Evolutionary conservation across 1,140 invertebrate species (phyloP).

Genomic region (Drosophila saltans): DNA sequence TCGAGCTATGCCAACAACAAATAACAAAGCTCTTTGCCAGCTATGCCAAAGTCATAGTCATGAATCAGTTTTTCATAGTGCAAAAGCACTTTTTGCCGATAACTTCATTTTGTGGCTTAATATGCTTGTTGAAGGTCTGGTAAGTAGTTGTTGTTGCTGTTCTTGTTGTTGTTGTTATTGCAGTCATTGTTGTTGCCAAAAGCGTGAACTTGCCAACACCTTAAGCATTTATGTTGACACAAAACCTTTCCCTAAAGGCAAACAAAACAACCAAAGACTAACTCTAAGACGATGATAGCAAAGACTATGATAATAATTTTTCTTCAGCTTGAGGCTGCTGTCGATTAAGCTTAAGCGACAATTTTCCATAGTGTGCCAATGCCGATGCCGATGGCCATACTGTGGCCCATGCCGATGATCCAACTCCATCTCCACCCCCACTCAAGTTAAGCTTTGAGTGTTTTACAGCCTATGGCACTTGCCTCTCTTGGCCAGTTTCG

Average conservation of each 20-base stretch:
- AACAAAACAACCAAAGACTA: conserved; percentile 26
- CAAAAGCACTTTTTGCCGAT: conserved; percentile 69
- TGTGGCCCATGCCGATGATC: background rate
- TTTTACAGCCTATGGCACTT: conserved; percentile 77
- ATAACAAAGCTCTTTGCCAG: conserved; percentile 29
- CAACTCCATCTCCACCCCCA: conserved; percentile 35
- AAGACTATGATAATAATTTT: conserved; percentile 77
- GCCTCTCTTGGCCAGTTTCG: conserved; percentile 39
- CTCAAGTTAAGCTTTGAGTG: conserved; percentile 63
- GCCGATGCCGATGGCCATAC: conserved; percentile 13
- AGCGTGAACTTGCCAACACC: conserved; percentile 80
- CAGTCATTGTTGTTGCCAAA: conserved; percentile 48
- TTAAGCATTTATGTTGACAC: conserved; percentile 75
- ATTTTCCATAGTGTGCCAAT: conserved; percentile 67
- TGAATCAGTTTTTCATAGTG: conserved; percentile 79
- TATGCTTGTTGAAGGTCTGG: conserved; percentile 77
- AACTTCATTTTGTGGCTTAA: conserved; percentile 80
- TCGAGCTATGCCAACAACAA: conserved; percentile 14
- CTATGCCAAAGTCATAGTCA: conserved; percentile 52
- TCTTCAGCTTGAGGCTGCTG: conserved; percentile 45
- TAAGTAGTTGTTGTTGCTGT: conserved; percentile 59
- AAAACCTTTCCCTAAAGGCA: conserved; percentile 60
- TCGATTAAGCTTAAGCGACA: conserved; percentile 77
- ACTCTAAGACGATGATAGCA: conserved; percentile 7
- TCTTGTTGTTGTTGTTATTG: conserved; percentile 27